Base-by-base conservation (phyloP, 2,113 vertebrate genomes). In the Cheirogaleus medius region DNA sequence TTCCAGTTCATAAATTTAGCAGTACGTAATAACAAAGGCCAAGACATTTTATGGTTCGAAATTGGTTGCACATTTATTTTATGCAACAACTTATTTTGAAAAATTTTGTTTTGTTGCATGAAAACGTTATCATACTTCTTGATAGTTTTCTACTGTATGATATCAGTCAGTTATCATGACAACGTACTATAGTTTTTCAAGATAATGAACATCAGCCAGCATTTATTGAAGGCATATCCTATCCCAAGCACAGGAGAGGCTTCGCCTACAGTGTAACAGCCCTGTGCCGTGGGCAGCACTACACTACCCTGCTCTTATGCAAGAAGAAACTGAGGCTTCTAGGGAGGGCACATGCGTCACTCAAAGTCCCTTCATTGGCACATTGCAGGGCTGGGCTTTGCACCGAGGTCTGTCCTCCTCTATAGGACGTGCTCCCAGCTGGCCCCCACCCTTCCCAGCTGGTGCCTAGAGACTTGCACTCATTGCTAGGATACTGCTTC, bases 401-500 rank as follows among this genome's bases (percentile, higher is more conserved):
- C 20, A 34, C 20, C 34, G 1, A 12, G 8, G 2, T 11, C 77
- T 32, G 17, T 4, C 73, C 49, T 37, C 25, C 49, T 84, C 42
- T 69, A 11, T 3, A 42, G 5, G 37, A 25, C 1, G 12, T 0
- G 13, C 34, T 42, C 18, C 82, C n/a, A 2, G 1, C 9, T 17
- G 87, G 1, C 20, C 47, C 29, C 15, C 20, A 4, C 23, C 5
- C 27, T 25, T 47, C 27, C 25, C 5, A 32, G 49, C 25, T 6
- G 21, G 9, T 2, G 49, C 20, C 2, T 12, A 6, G 20, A 58
- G 20, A 49, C 0, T 0, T 1, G 1, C 23, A 7, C 18, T n/a
- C 6, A 23, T n/a, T 39, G 64, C 39, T 1, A 39, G 4, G 32
- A n/a, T 13, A 47, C 32, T 37, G 49, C 25, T 52, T 21, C 49